Evolutionary conservation across 2,113 vertebrate genomes (phyloP).

Genomic region (Daphoenositta chrysoptera): DNA sequence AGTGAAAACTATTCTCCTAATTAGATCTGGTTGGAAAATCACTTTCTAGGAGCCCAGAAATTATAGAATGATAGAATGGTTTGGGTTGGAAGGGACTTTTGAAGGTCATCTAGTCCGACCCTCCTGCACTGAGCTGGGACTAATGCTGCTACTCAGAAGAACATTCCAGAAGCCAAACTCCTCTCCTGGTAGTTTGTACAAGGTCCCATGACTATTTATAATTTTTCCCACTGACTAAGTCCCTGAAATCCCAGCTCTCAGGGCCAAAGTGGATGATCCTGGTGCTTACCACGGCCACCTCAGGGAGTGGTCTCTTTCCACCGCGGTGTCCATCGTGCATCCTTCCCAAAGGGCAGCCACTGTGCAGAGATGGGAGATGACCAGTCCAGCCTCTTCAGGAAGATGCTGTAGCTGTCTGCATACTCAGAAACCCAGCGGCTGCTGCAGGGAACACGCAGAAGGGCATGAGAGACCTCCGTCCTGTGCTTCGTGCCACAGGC

Average conservation of each 20-base stretch:
- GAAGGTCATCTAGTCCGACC: not conserved
- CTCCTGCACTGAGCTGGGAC: not conserved
- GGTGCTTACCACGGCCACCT: not conserved
- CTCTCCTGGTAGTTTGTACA: not conserved
- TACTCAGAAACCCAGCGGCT: constrained; percentile 35
- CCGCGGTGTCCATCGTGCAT: not conserved
- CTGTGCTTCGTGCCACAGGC: not conserved
- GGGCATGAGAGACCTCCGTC: not conserved
- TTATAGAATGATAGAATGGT: not conserved
- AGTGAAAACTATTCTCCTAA: not conserved
- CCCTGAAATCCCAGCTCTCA: not conserved
- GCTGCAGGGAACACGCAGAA: not conserved
- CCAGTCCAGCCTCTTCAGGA: not conserved
- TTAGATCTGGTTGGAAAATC: not conserved
- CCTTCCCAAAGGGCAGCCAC: not conserved
- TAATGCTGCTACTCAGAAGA: not conserved
- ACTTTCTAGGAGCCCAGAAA: not conserved
- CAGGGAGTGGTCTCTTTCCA: not conserved
- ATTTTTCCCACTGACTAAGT: not conserved
- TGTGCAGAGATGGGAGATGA: not conserved
- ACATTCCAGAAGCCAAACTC: not conserved
- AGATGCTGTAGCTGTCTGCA: constrained; percentile 29
- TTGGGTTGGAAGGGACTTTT: not conserved
- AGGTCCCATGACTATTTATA: accelerated
- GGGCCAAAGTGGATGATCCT: not conserved